Evolutionary conservation across 2,888 invertebrate genomes (phyloP).

Genomic region (Craniophora ligustri): DNA sequence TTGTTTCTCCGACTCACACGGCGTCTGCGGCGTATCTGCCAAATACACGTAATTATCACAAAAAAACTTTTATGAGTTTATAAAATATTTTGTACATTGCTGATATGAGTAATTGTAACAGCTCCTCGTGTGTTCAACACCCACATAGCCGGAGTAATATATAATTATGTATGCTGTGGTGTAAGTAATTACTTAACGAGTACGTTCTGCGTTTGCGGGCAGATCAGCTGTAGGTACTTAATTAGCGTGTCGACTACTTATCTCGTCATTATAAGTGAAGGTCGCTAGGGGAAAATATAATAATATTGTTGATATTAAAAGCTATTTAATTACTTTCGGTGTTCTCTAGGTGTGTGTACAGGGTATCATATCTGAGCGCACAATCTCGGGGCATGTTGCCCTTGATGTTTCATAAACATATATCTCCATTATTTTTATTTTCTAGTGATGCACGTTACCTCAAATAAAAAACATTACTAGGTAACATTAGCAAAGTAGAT

Average conservation of each 20-base stretch:
- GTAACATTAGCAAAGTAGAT: too few species aligned
- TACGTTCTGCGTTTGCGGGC: too few species aligned
- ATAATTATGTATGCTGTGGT: too few species aligned
- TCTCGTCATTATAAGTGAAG: conserved; percentile 4
- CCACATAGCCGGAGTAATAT: not conserved
- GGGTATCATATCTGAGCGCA: too few species aligned
- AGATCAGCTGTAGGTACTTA: not conserved
- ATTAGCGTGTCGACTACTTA: conserved; percentile 11
- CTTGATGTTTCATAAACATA: too few species aligned
- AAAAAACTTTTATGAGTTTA: conserved; percentile 3
- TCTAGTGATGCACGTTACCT: too few species aligned
- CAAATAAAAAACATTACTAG: too few species aligned
- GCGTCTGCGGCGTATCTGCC: not conserved
- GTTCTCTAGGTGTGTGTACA: too few species aligned
- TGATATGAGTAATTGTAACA: not conserved
- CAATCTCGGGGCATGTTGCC: too few species aligned
- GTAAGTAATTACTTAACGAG: not conserved
- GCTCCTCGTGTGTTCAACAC: not conserved
- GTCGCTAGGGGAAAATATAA: not conserved
- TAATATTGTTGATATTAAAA: not conserved
- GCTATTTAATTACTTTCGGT: not conserved
- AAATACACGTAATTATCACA: conserved; percentile 7
- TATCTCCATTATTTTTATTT: too few species aligned
- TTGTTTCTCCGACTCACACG: conserved; percentile 1
- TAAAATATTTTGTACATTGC: not conserved